These are phyloP conservation scores for Condylura cristata DNA, from an alignment of 2,113 vertebrate genomes.

Conservation along the genomic window DNA sequence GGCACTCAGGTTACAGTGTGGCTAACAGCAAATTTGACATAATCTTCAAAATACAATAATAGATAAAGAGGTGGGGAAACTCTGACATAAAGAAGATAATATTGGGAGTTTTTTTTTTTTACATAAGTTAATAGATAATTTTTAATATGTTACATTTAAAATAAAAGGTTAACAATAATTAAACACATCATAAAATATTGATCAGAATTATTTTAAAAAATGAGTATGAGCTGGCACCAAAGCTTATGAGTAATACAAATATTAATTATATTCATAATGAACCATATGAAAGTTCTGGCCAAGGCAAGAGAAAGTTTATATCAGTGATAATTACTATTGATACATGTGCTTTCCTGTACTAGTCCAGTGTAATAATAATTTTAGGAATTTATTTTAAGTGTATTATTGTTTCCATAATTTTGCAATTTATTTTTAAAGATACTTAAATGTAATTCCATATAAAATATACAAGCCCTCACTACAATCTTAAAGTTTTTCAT, in stretches of 20 bases:
- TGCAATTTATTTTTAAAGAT: neutral
- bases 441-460: neutral
- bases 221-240: neutral
- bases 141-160: neutral
- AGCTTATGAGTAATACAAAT: neutral
- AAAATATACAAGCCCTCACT: neutral
- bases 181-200: neutral
- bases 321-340: neutral
- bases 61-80: neutral
- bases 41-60: neutral
- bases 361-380: neutral
- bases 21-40: neutral
- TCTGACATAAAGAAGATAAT: neutral
- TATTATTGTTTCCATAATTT: neutral
- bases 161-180: neutral
- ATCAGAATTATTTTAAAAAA: neutral
- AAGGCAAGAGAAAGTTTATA: neutral
- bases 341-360: neutral
- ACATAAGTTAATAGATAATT: neutral
- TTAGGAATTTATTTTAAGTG: neutral
- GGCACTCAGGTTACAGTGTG: neutral
- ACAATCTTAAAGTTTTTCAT: neutral
- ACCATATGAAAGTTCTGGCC: neutral
- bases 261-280: neutral
- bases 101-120: too few relatives aligned